A percentile compares a stretch with the other conserved stretches of the same genome.
phyloP scores from a whole-genome alignment of 2,888 invertebrate species.

The Mimachlamys varia region DNA sequence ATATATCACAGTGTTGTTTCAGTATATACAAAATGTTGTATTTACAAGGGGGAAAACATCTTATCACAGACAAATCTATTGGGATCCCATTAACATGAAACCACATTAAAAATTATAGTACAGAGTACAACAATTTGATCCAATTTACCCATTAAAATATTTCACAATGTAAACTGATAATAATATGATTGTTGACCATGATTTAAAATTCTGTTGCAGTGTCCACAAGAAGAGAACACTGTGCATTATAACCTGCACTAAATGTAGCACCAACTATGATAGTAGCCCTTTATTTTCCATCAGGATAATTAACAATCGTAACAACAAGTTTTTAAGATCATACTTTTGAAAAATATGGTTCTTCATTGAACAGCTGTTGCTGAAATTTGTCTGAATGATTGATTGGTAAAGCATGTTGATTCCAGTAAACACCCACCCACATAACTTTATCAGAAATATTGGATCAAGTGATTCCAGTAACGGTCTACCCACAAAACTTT shows the following conservation, averaged over 20 bases:
- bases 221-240: neutral
- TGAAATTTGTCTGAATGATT: neutral
- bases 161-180: neutral
- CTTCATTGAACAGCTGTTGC: neutral
- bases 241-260: neutral
- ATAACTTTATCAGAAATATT: too few species aligned
- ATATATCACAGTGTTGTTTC: conserved; percentile 31
- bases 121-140: neutral
- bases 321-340: too few species aligned
- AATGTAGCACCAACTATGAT: conserved; percentile 11
- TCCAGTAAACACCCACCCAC: neutral
- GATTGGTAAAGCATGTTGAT: neutral
- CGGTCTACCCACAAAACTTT: too few species aligned
- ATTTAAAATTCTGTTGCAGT: neutral
- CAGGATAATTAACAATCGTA: too few species aligned
- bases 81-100: neutral
- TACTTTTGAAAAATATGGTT: neutral
- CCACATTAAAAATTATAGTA: neutral
- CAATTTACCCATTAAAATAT: neutral
- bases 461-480: neutral
- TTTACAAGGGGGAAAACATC: neutral
- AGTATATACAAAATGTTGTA: neutral
- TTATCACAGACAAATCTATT: neutral
- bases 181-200: neutral
- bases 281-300: neutral